A percentile compares a stretch with the other conserved stretches of the same genome.
Evolutionary conservation across 2,888 invertebrate genomes (phyloP).

Genomic region (Mesorhabditis belari): DNA sequence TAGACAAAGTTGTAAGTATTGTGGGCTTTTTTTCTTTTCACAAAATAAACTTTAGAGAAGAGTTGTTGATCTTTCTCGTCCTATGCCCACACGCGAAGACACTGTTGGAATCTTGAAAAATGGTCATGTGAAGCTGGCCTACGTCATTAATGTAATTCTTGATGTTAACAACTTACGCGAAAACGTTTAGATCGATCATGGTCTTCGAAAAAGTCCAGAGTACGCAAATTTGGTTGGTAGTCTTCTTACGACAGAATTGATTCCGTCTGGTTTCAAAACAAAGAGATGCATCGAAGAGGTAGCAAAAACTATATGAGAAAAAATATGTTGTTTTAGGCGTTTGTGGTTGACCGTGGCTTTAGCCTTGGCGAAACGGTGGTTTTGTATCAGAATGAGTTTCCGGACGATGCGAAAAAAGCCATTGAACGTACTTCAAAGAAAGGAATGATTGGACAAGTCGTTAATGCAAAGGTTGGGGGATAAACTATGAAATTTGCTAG

Average conservation of each 20-base stretch:
- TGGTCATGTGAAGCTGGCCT: neutral
- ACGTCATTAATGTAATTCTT: neutral
- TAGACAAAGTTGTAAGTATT: no score
- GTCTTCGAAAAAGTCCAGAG: no score
- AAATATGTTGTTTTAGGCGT: conserved; percentile 1
- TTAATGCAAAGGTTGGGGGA: neutral
- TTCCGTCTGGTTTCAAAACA: no score
- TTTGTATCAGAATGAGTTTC: conserved; percentile 2
- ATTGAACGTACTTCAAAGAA: neutral
- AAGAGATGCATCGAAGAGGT: no score
- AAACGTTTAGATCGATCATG: no score
- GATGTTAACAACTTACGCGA: no score
- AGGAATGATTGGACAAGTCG: no score
- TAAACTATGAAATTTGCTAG: neutral
- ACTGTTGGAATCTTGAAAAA: neutral
- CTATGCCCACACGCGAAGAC: neutral
- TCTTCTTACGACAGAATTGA: no score
- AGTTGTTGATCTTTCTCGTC: neutral
- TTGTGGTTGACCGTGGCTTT: conserved; percentile 3
- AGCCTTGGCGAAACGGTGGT: conserved; percentile 7
- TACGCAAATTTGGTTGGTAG: no score
- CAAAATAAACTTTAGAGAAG: no score
- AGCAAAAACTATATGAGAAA: no score
- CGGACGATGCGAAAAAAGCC: neutral
- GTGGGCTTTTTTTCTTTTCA: no score